Conservation (phyloP, 2,888 invertebrate genomes). For the Dynastes maya region DNA sequence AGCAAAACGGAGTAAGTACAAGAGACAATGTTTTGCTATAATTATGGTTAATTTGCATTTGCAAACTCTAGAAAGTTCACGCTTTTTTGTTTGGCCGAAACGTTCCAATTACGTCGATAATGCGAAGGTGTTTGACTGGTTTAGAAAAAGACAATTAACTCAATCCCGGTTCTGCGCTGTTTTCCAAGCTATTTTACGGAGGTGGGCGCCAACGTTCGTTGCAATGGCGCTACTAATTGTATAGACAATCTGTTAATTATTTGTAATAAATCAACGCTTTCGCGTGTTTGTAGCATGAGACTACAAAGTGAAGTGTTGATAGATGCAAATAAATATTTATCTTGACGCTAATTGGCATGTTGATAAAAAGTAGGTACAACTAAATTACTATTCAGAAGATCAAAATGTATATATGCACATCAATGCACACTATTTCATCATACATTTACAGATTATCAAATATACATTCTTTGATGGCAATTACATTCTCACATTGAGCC, state of each 20-base stretch:
- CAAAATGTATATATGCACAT: too few relatives aligned
- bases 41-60: background rate
- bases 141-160: constrained; percentile 29
- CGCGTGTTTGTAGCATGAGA: constrained; percentile 6
- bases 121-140: constrained; percentile 8
- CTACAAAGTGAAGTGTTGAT: too few relatives aligned
- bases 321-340: too few relatives aligned
- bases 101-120: constrained; percentile 19
- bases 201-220: constrained; percentile 31
- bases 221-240: constrained; percentile 5
- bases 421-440: too few relatives aligned
- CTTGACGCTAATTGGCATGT: too few relatives aligned
- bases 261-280: constrained; percentile 16
- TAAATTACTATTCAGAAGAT: too few relatives aligned
- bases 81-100: background rate
- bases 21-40: background rate
- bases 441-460: too few relatives aligned
- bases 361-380: too few relatives aligned
- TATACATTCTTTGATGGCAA: too few relatives aligned
- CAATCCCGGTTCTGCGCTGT: background rate
- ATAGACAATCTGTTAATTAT: background rate
- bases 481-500: too few relatives aligned
- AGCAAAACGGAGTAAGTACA: too few relatives aligned
- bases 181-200: constrained; percentile 27
- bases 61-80: background rate